phyloP scores from a whole-genome alignment of 2,113 vertebrate genomes.

The Rhineura floridana region DNA sequence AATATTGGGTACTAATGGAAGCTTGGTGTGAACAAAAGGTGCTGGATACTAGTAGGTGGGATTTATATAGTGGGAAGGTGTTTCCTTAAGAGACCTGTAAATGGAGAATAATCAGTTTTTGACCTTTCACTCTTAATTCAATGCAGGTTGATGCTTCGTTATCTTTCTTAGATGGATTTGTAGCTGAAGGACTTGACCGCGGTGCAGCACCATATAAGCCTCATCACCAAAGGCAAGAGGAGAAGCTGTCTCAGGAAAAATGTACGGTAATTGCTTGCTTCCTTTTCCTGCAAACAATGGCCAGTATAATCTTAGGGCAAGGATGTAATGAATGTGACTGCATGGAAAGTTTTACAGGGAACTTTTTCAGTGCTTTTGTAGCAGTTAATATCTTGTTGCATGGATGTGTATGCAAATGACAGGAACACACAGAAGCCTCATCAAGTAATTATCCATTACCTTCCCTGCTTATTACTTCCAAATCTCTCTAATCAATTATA shows the following conservation, averaged over 20 bases:
- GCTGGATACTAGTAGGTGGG: not conserved
- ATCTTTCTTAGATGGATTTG: constrained; percentile 95
- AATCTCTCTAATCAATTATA: not conserved
- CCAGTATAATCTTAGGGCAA: no score
- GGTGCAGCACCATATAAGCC: constrained; percentile 94
- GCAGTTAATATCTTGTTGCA: not conserved
- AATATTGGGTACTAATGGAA: not conserved
- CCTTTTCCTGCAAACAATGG: not conserved
- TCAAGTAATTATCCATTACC: not conserved
- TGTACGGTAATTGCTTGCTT: constrained; percentile 75
- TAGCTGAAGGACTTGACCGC: constrained; percentile 87
- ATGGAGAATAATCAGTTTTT: not conserved
- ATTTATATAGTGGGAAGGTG: not conserved
- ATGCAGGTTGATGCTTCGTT: constrained; percentile 93
- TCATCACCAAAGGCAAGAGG: constrained; percentile 93
- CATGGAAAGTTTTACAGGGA: not conserved
- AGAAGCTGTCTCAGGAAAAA: constrained; percentile 87
- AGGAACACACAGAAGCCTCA: not conserved
- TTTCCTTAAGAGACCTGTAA: not conserved
- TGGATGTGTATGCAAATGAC: not conserved
- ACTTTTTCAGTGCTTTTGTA: not conserved
- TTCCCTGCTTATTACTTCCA: not conserved
- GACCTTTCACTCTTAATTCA: constrained; percentile 13
- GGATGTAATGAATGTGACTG: not conserved
- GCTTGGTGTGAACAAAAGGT: not conserved